phyloP scores from a whole-genome alignment of 2,888 invertebrate species.

The Cecidostiba fungosa region DNA sequence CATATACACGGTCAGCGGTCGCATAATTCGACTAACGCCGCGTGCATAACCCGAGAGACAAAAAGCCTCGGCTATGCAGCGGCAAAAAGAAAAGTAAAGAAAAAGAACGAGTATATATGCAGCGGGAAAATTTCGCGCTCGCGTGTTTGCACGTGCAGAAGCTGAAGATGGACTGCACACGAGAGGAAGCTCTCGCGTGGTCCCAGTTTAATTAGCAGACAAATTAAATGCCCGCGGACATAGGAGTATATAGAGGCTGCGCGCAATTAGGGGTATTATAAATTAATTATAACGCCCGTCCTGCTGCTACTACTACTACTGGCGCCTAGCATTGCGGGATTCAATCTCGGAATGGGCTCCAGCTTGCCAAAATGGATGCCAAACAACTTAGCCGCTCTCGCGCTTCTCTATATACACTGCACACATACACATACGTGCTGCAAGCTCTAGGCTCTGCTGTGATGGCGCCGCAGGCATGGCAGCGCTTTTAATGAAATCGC shows the following conservation, averaged over 20 bases:
- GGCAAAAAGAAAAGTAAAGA: neutral
- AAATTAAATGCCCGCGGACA: conserved; percentile 72
- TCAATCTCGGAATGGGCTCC: conserved; percentile 73
- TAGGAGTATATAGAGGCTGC: conserved; percentile 19
- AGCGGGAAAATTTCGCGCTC: neutral
- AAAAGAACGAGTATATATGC: neutral
- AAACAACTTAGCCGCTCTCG: conserved; percentile 60
- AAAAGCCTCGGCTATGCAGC: neutral
- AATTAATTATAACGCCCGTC: conserved; percentile 73
- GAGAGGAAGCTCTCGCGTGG: conserved; percentile 37
- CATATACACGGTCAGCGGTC: neutral
- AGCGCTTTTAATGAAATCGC: conserved; percentile 18
- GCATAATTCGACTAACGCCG: conserved; percentile 26
- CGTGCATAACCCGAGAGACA: neutral
- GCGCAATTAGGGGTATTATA: conserved; percentile 76
- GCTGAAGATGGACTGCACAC: neutral
- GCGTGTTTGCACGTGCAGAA: neutral
- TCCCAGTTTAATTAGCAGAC: conserved; percentile 74
- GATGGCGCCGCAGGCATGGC: neutral
- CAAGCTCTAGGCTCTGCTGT: neutral
- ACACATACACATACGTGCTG: neutral
- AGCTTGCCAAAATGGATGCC: conserved; percentile 70
- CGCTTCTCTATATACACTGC: neutral
- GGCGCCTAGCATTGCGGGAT: conserved; percentile 71
- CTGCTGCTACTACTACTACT: neutral